phyloP scores from a whole-genome alignment of 2,113 vertebrate species.

The Cyprinodon tularosa region DNA sequence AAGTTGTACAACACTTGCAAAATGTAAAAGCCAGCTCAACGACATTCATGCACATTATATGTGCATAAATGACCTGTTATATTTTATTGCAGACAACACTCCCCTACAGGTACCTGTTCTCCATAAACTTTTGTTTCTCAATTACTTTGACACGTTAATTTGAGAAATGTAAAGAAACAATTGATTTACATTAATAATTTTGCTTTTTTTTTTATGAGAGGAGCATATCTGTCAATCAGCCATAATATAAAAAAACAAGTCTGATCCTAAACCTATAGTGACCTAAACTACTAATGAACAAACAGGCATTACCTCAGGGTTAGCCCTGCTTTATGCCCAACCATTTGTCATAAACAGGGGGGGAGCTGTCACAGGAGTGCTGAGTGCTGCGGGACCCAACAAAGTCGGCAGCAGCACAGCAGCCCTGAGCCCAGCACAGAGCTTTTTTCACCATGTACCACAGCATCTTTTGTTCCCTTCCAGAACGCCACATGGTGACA shows the following conservation, averaged over 20 bases:
- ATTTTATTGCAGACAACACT: background rate
- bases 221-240: constrained; percentile 21
- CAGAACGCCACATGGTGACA: constrained; percentile 51
- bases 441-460: constrained; percentile 45
- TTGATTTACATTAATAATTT: background rate
- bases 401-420: constrained; percentile 35
- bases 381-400: constrained; percentile 43
- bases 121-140: too few species aligned
- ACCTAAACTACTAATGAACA: constrained; percentile 68
- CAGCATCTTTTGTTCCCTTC: constrained; percentile 59
- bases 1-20: background rate
- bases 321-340: constrained; percentile 59
- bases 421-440: constrained; percentile 32
- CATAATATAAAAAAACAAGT: constrained; percentile 8
- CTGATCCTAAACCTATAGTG: constrained; percentile 44
- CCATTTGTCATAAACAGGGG: constrained; percentile 70
- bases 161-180: background rate
- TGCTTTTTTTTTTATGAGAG: background rate
- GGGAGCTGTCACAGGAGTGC: constrained; percentile 58
- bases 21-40: background rate
- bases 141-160: background rate
- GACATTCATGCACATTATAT: background rate
- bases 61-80: background rate
- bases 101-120: too few species aligned
- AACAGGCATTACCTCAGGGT: constrained; percentile 64